Evolutionary conservation across 2,888 invertebrate species (phyloP), one percentile per base, ranked within the genome.

Genomic region (Masnerella sp.): DNA sequence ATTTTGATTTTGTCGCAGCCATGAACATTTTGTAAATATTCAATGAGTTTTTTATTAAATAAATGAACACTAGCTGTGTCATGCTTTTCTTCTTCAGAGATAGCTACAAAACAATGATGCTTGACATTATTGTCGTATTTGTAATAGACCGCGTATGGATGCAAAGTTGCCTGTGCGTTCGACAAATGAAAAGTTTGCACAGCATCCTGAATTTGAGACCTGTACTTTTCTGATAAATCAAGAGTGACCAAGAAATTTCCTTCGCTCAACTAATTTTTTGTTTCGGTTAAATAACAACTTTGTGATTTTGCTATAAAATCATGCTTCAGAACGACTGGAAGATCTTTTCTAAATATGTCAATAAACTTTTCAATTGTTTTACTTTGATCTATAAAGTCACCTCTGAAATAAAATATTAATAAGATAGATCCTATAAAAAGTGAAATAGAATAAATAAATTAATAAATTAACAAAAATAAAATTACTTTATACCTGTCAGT

Each of bases 21-120:
- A 9, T 51, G 11, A n/a, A 34, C 28, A 5, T 40, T 12, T 38
- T 25, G 9, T 9, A 40, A 9, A 45, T 61, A 38, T n/a, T 9
- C 2, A 30, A 61, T 18, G 4, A 61, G 5, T 49, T 61, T 52
- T n/a, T 38, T 30, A 18, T 49, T 32, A 32, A 51, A 61, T 14
- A 42, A 28, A 38, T 52, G 38, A 5, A 49, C 40, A 14, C 40
- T 17, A 17, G 14, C 12, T 14, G 49, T 25, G 8, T 61, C 40
- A 18, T 61, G 49, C 36, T 61, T 54, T 42, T 54, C 40, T 15
- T 54, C 25, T 38, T 52, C 52, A 14, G 52, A 52, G 5, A 51
- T 51, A 1, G 36, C 20, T 20, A 22, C 51, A 9, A 34, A 51
- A 8, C 34, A 34, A 5, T 52, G 14, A 22, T 38, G 38, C 14